Evolutionary conservation across 2,888 invertebrate species (phyloP).

Genomic region (Aproaerema taeniolella): DNA sequence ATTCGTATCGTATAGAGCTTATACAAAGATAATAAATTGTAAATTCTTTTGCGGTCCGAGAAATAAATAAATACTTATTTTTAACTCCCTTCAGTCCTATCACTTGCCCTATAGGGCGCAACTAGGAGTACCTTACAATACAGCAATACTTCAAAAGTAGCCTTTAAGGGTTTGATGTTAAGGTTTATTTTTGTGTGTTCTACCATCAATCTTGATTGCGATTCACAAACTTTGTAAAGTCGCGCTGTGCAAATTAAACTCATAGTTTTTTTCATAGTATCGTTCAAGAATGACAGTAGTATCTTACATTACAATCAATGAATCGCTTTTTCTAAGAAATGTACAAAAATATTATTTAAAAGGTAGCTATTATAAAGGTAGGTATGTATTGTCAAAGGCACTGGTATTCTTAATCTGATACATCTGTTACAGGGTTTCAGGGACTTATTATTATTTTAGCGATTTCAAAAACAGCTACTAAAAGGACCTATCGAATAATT

Average conservation of each 20-base stretch:
- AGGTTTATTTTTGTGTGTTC: conserved; percentile 25
- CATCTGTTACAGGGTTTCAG: conserved; percentile 36
- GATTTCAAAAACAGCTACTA: conserved; percentile 44
- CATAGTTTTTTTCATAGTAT: not conserved
- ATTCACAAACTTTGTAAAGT: too few species aligned
- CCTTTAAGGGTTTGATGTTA: conserved; percentile 45
- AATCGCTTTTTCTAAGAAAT: conserved; percentile 55
- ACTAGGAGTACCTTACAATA: conserved; percentile 51
- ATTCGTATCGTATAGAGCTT: conserved; percentile 73
- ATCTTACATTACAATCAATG: conserved; percentile 31
- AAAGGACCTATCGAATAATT: conserved; percentile 44
- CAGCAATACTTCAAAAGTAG: conserved; percentile 54
- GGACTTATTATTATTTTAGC: conserved; percentile 31
- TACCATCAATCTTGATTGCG: conserved; percentile 29
- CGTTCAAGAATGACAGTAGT: conserved; percentile 28
- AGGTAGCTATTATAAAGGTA: conserved; percentile 59
- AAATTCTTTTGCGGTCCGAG: conserved; percentile 68
- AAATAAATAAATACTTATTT: conserved; percentile 75
- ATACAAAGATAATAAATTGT: conserved; percentile 77
- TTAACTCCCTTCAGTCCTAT: conserved; percentile 56
- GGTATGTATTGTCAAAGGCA: conserved; percentile 76
- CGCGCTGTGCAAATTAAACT: conserved; percentile 3
- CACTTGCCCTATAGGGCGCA: conserved; percentile 57
- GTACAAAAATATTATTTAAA: conserved; percentile 70
- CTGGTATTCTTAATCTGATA: conserved; percentile 64